Evolutionary conservation across 2,888 invertebrate species (phyloP).

Genomic region (Xanthorhoe designata): DNA sequence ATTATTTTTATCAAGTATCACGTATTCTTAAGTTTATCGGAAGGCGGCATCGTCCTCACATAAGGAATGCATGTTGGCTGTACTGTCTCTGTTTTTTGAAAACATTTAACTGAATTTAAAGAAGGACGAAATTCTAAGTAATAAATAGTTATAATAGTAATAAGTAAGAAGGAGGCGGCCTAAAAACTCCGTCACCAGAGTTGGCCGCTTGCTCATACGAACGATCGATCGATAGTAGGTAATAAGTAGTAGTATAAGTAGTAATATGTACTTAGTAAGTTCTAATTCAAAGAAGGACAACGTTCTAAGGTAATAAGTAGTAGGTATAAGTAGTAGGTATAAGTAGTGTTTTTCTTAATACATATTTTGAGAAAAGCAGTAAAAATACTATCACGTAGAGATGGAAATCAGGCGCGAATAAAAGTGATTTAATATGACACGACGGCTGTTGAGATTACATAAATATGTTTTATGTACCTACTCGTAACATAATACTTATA

Average conservation of each 20-base stretch:
- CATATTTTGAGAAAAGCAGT: neutral
- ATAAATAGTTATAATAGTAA: no score
- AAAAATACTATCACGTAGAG: neutral
- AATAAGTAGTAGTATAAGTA: no score
- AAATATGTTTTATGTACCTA: conserved; percentile 1
- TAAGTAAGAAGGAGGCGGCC: no score
- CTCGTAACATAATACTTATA: no score
- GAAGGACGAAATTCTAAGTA: neutral
- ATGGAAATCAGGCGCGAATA: neutral
- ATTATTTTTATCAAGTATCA: no score
- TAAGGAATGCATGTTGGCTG: neutral
- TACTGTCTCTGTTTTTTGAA: neutral
- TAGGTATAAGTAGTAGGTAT: no score
- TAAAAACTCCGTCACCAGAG: no score
- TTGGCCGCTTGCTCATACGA: no score
- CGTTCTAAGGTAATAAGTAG: no score
- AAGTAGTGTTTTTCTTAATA: neutral
- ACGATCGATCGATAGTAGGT: no score
- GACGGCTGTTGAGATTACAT: conserved; percentile 1
- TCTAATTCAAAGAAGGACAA: no score
- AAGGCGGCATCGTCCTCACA: conserved; percentile 36
- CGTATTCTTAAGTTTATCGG: conserved; percentile 19
- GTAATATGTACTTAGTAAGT: no score
- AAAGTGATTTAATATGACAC: conserved; percentile 1
- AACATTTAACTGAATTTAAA: neutral